Percentiles rank a stretch among this genome's conserved stretches.
phyloP scores from a whole-genome alignment of 2,797 vertebrate genomes.

The Phataginus tetradactyla region DNA sequence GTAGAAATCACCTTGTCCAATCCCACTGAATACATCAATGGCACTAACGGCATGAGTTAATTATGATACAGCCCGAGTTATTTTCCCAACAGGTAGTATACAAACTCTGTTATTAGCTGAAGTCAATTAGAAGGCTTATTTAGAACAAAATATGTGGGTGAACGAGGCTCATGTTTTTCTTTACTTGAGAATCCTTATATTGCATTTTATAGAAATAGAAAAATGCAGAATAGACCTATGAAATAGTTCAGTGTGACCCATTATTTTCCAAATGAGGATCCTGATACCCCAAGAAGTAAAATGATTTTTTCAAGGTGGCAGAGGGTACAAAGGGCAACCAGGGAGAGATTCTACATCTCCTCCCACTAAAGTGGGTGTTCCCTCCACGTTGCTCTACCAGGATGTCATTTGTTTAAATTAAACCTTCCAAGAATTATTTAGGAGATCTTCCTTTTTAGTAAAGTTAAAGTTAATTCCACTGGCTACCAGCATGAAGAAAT shows the following conservation, averaged over 20 bases:
- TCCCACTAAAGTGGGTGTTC: background rate
- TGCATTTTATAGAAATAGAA: background rate
- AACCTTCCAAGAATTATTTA: slow-evolving; percentile 8
- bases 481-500: background rate
- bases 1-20: background rate
- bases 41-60: background rate
- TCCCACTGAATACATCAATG: background rate
- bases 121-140: slow-evolving; percentile 9
- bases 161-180: background rate
- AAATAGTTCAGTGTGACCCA: background rate
- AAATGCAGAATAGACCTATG: background rate
- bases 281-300: background rate
- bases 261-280: slow-evolving; percentile 1
- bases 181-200: background rate
- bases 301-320: background rate
- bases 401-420: background rate
- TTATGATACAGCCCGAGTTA: background rate
- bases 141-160: background rate
- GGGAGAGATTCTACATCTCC: background rate
- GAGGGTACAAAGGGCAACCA: background rate
- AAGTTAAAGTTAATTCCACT: background rate
- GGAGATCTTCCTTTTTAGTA: background rate
- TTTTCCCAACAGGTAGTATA: background rate
- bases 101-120: background rate
- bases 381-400: background rate